These are phyloP conservation scores for Cyprinodon brontotheroides DNA, from an alignment of 2,113 vertebrate genomes.

Conservation along the genomic window DNA sequence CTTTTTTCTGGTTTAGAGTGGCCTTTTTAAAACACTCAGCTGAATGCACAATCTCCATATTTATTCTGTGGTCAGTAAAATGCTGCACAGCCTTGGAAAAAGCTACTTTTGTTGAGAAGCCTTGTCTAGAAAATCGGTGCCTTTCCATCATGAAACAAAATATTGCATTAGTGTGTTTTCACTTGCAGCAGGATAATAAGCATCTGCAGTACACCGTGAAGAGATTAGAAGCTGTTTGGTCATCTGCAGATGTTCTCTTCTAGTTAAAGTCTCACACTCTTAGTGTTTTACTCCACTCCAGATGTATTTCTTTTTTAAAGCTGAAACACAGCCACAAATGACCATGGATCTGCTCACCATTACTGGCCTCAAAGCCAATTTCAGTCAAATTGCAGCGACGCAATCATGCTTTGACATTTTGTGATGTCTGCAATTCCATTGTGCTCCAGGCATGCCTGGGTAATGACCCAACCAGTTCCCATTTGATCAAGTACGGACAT, in stretches of 20 bases:
- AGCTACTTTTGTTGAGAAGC: conserved; percentile 11
- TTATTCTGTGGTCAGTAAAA: not conserved
- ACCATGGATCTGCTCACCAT: not conserved
- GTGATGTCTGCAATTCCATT: conserved; percentile 4
- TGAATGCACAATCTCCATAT: not conserved
- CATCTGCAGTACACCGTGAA: not conserved
- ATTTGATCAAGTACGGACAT: not conserved
- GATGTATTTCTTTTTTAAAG: not conserved
- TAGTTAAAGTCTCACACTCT: conserved; percentile 1
- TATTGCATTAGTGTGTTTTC: not conserved
- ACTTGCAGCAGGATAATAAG: conserved; percentile 8
- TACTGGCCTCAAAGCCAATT: conserved; percentile 1
- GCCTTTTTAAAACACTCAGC: not conserved
- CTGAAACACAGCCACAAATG: not conserved
- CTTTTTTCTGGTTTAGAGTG: not conserved
- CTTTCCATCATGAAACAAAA: conserved; percentile 22
- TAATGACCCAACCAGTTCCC: not conserved
- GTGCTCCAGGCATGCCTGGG: conserved; percentile 1
- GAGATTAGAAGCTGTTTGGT: conserved; percentile 12
- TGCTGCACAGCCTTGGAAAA: not conserved
- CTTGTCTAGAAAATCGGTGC: not conserved
- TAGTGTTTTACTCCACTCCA: conserved; percentile 16
- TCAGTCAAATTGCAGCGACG: not conserved
- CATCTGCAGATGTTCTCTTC: not conserved
- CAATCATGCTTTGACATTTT: not conserved